Percentiles rank a stretch among this genome's conserved stretches.
Conservation (phyloP, 1,140 invertebrate species). For the Heliconius hewitsoni region DNA sequence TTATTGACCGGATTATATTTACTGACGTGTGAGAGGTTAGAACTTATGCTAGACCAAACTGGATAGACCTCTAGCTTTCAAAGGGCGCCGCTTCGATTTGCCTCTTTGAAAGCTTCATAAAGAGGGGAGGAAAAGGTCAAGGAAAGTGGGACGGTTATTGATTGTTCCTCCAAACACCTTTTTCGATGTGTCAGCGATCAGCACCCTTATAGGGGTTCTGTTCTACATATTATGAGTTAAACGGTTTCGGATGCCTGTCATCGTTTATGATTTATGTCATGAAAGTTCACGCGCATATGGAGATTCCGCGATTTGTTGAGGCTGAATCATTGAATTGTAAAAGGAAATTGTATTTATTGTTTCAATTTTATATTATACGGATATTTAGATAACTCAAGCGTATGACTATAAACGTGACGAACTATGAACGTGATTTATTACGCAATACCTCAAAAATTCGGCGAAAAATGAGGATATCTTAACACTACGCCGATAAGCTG, state of each 20-base stretch:
- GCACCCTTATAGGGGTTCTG: constrained; percentile 49
- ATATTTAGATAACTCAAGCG: too few relatives aligned
- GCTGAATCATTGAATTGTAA: neutral
- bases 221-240: constrained; percentile 69
- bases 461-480: too few relatives aligned
- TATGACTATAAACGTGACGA: too few relatives aligned
- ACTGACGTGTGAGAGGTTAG: constrained; percentile 65
- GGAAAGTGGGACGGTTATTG: constrained; percentile 63
- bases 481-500: too few relatives aligned
- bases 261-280: constrained; percentile 39
- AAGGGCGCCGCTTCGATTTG: constrained; percentile 35
- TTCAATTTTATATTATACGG: too few relatives aligned
- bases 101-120: constrained; percentile 39
- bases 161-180: constrained; percentile 74
- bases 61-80: constrained; percentile 44
- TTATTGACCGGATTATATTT: constrained; percentile 75
- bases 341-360: neutral
- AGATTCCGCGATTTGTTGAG: neutral
- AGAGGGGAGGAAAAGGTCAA: constrained; percentile 55
- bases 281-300: neutral
- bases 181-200: constrained; percentile 67
- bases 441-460: too few relatives aligned
- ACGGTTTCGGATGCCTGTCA: constrained; percentile 56
- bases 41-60: constrained; percentile 49
- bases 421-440: too few relatives aligned